Conservation (phyloP, 1,140 invertebrate genomes). For the Eciton burchellii region DNA sequence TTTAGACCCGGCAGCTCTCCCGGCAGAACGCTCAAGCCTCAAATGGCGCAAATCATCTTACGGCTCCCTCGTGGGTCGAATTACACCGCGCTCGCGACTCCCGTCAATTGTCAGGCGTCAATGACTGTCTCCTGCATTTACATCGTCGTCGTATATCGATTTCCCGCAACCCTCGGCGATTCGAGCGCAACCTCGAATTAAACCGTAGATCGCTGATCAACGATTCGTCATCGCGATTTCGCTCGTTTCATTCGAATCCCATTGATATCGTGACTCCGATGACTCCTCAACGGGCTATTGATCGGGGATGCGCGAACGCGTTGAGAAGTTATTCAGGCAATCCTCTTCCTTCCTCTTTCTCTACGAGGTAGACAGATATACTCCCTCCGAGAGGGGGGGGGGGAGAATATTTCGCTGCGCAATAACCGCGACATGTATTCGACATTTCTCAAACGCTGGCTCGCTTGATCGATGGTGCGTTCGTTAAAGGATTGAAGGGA, state of each 20-base stretch:
- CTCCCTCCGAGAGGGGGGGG: too few relatives aligned
- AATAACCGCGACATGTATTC: not conserved
- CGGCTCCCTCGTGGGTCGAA: too few relatives aligned
- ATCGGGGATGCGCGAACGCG: too few relatives aligned
- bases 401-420: not conserved
- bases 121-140: not conserved
- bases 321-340: not conserved
- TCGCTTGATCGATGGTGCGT: constrained; percentile 13
- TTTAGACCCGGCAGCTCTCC: constrained; percentile 74
- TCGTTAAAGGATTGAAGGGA: not conserved
- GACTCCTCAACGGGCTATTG: too few relatives aligned
- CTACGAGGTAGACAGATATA: too few relatives aligned
- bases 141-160: not conserved
- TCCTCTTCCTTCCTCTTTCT: too few relatives aligned
- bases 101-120: not conserved
- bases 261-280: too few relatives aligned
- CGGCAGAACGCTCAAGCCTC: constrained; percentile 29
- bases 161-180: too few relatives aligned
- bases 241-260: too few relatives aligned
- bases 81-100: not conserved
- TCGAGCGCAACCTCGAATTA: too few relatives aligned
- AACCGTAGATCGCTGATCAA: too few relatives aligned
- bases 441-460: not conserved
- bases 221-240: not conserved
- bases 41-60: constrained; percentile 40